Evolutionary conservation across 2,888 invertebrate genomes (phyloP), one percentile per base, ranked within the genome.

Genomic region (Galeopsomyia nigrocyanea): DNA sequence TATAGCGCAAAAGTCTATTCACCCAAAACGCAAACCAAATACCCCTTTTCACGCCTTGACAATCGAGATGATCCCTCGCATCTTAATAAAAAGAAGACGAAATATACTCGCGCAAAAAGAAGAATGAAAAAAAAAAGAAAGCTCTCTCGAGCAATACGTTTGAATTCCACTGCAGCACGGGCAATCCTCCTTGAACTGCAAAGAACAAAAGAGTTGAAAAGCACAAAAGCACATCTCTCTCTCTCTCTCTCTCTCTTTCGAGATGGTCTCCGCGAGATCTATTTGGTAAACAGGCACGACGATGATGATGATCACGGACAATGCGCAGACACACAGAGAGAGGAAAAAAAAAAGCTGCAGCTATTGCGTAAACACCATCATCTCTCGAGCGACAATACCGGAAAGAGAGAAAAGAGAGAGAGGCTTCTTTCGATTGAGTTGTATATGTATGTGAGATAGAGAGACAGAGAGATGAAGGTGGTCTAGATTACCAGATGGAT

Each of bases 321-420:
- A 86, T 86, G 82, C 81, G 82, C 82, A 13, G 82, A 83, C 82
- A 84, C 85, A 86, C 86, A 86, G 80, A 61, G 65, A 58, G 13
- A 39, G 7, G 7, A 7, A 31, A 7, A 31, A 7, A 31, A 31
- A 31, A 31, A 46, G 50, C 53, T 81, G 84, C 83, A 81, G 81
- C 85, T 85, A 84, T 85, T 86, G 84, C 86, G 86, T 85, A 86
- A 86, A 85, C 86, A 86, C 84, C n/a, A n/a, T n/a, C n/a, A n/a
- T n/a, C n/a, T 83, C 82, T 64, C 61, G 22, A 74, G 61, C 77
- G 77, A 77, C 78, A 77, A 79, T 77, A 74, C 76, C 69, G 77
- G 78, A 79, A 78, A 63, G 73, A 65, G 60, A 68, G 47, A 73
- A 68, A 19, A 51, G 13, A 51, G 51, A 51, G 19, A 51, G 51